These are phyloP conservation scores for Cordylochernes scorpioides DNA, from an alignment of 2,888 invertebrate species.

Conservation along the genomic window DNA sequence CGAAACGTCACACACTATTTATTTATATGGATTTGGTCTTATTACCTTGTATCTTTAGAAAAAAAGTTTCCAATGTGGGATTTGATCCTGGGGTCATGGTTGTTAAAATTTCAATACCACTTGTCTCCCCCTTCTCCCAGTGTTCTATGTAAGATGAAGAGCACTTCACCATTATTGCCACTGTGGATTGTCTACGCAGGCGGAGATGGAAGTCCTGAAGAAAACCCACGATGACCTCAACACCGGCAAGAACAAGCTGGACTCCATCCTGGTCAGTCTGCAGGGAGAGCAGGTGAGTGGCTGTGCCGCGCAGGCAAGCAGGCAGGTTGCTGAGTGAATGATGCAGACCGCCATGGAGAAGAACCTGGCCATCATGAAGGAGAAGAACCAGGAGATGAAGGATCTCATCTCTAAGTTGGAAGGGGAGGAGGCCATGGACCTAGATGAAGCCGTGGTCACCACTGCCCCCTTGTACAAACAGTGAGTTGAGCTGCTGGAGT, in stretches of 20 bases:
- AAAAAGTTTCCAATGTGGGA: no score
- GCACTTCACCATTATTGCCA: not conserved
- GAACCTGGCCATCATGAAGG: conserved; percentile 50
- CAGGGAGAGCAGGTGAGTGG: conserved; percentile 18
- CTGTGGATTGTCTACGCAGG: conserved; percentile 21
- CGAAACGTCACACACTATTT: no score
- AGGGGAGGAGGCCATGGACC: conserved; percentile 41
- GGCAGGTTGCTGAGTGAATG: not conserved
- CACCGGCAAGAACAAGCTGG: conserved; percentile 49
- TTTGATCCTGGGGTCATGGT: no score
- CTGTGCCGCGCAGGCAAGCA: not conserved
- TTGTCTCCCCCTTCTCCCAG: not conserved
- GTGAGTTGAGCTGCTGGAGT: conserved; percentile 27
- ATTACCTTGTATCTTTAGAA: no score
- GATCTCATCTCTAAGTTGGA: conserved; percentile 46
- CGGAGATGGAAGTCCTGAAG: conserved; percentile 61
- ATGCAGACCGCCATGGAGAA: conserved; percentile 41
- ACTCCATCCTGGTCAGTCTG: conserved; percentile 44
- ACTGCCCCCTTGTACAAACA: conserved; percentile 86
- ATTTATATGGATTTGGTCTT: no score
- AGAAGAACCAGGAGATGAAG: conserved; percentile 61
- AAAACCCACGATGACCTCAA: conserved; percentile 60
- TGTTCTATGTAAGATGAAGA: not conserved
- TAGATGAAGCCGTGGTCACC: conserved; percentile 87
- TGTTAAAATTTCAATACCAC: not conserved